Base-by-base conservation (phyloP, 2,888 invertebrate species). In the Oscheius onirici region DNA sequence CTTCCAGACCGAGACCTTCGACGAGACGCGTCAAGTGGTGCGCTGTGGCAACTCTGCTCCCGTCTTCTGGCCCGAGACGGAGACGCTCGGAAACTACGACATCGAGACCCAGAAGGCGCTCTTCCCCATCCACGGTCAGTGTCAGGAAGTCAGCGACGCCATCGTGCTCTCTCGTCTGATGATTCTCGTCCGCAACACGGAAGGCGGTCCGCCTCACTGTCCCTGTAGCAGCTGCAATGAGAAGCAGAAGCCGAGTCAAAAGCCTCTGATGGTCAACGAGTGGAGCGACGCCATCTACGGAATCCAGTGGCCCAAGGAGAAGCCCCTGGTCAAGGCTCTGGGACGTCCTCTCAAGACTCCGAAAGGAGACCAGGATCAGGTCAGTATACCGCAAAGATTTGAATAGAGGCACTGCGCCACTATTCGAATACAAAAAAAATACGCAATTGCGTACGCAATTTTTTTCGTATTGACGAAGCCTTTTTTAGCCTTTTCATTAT, bases 281-380 rank as follows among this genome's bases (percentile, higher is more conserved):
- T 78, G 78, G 78, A 73, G 71, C 28, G 78, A 78, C 52, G 69
- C 67, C 67, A 69, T 69, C 43, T 76, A 73, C 71, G 76, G 78
- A 44, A 65, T 70, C 43, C 20, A 34, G 1, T 78, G 74, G 73
- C 78, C 78, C 1, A 40, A 17, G 13, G 70, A 71, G 41, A 78
- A 73, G 74, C 46, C 55, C 17, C 10, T 67, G 43, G 40, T 67
- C 20, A 41, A 26, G 20, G 66, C 66, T 10, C 44, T 67, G 10
- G 66, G 66, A 1, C 34, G 66, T 11, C 43, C 63, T 17, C 71
- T 75, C 20, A 70, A 71, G 24, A 68, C 69, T 20, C 58, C 54
- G 40, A 34, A 44, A 15, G 55, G 61, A 15, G 20, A 34, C 2
- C 67, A 73, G n/a, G 77, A 78, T 17, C 81, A 81, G 41, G 34